These are phyloP conservation scores for Mya arenaria DNA, from an alignment of 1,140 invertebrate genomes.

Conservation along the genomic window DNA sequence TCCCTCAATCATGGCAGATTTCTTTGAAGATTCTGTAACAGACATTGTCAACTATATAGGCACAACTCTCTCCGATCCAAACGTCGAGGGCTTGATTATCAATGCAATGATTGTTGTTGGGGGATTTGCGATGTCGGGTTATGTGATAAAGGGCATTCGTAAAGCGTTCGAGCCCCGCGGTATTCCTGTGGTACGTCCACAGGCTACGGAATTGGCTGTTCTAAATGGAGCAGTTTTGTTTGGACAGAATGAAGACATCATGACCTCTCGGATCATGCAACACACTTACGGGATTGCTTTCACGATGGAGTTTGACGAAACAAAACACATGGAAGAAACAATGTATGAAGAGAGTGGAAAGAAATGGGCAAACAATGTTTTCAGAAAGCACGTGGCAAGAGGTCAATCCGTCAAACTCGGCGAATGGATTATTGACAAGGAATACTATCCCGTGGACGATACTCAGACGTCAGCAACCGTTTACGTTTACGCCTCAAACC, in stretches of 20 bases:
- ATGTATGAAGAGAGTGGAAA: slow-evolving; percentile 24
- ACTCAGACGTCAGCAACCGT: slow-evolving; percentile 7
- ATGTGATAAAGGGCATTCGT: slow-evolving; percentile 1
- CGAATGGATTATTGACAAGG: slow-evolving; percentile 21
- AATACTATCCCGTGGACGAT: slow-evolving; percentile 20
- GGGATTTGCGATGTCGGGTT: slow-evolving; percentile 23
- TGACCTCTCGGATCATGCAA: slow-evolving; percentile 23
- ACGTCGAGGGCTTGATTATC: not conserved
- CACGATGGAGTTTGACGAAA: slow-evolving; percentile 10
- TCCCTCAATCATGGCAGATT: not conserved
- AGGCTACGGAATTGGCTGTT: slow-evolving; percentile 14
- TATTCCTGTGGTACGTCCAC: slow-evolving; percentile 26
- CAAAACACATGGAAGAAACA: not conserved
- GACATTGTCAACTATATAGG: not conserved
- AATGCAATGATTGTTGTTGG: slow-evolving; percentile 26
- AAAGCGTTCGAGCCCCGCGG: not conserved
- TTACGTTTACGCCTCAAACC: slow-evolving; percentile 13
- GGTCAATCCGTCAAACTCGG: slow-evolving; percentile 35
- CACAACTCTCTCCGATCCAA: not conserved
- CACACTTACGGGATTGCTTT: slow-evolving; percentile 25
- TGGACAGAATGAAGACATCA: slow-evolving; percentile 32
- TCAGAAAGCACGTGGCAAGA: slow-evolving; percentile 17
- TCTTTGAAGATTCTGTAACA: slow-evolving; percentile 7
- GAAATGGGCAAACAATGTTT: slow-evolving; percentile 21
- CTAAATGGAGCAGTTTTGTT: slow-evolving; percentile 31